A percentile compares a stretch with the other conserved stretches of the same genome.
Conservation (phyloP, 1,140 invertebrate genomes). For the Adelges cooleyi region DNA sequence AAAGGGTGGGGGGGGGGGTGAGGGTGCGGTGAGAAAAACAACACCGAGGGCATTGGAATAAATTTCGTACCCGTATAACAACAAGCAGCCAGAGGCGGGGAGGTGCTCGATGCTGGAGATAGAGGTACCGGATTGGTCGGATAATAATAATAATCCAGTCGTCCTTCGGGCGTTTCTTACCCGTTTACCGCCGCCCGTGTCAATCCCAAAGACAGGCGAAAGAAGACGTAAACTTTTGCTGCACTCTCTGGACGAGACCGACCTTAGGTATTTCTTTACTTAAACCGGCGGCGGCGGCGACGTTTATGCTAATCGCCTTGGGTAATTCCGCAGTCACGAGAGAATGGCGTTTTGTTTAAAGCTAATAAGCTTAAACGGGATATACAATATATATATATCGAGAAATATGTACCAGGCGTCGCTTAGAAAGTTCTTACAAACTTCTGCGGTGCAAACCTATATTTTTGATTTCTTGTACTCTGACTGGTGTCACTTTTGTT, state of each 20-base stretch:
- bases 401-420: not conserved
- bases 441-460: not conserved
- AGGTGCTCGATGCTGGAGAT: too few relatives aligned
- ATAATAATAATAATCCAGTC: constrained; percentile 26
- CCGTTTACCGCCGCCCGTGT: not conserved
- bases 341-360: constrained; percentile 13
- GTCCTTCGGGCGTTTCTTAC: too few relatives aligned
- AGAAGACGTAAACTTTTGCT: too few relatives aligned
- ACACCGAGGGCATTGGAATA: not conserved
- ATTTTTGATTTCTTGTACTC: too few relatives aligned
- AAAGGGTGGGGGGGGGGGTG: not conserved
- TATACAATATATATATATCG: too few relatives aligned
- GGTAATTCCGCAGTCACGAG: not conserved
- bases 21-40: not conserved
- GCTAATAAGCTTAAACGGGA: constrained; percentile 21
- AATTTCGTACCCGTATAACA: constrained; percentile 4
- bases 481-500: too few relatives aligned
- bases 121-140: too few relatives aligned
- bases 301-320: constrained; percentile 15
- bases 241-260: not conserved
- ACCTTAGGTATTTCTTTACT: not conserved
- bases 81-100: not conserved
- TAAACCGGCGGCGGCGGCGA: not conserved
- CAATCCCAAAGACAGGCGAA: not conserved
- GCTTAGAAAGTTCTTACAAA: not conserved